Conservation (phyloP, 2,888 invertebrate species). For the Neocrepidodera transversa region DNA sequence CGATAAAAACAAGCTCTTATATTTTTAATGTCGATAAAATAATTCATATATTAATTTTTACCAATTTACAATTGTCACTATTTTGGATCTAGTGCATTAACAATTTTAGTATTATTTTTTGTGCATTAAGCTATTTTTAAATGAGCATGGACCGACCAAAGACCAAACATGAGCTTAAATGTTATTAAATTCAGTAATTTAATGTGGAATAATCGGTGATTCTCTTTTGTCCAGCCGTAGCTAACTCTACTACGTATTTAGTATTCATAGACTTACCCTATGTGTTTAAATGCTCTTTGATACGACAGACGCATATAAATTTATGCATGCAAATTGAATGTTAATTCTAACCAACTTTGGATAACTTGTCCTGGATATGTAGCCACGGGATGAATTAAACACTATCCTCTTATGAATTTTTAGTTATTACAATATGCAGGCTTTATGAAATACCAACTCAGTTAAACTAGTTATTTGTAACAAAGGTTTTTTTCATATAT, state of each 20-base stretch:
- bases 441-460: no score
- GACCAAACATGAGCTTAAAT: constrained; percentile 41
- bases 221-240: constrained; percentile 46
- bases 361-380: constrained; percentile 21
- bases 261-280: constrained; percentile 51
- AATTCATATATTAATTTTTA: no score
- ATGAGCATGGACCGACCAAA: constrained; percentile 37
- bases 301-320: constrained; percentile 46
- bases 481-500: no score
- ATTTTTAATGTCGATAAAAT: no score
- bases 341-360: constrained; percentile 40
- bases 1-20: no score
- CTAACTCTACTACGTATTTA: constrained; percentile 45
- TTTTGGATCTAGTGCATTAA: no score
- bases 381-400: constrained; percentile 8
- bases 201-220: constrained; percentile 41
- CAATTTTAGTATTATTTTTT: no score
- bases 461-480: no score
- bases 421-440: no score
- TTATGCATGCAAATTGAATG: constrained; percentile 52
- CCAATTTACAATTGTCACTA: no score
- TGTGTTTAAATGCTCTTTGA: constrained; percentile 48
- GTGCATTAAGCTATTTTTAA: constrained; percentile 24
- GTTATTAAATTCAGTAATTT: constrained; percentile 44
- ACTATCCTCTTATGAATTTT: neutral